phyloP scores from a whole-genome alignment of 2,797 vertebrate species.

The Myripristis jacobus region DNA sequence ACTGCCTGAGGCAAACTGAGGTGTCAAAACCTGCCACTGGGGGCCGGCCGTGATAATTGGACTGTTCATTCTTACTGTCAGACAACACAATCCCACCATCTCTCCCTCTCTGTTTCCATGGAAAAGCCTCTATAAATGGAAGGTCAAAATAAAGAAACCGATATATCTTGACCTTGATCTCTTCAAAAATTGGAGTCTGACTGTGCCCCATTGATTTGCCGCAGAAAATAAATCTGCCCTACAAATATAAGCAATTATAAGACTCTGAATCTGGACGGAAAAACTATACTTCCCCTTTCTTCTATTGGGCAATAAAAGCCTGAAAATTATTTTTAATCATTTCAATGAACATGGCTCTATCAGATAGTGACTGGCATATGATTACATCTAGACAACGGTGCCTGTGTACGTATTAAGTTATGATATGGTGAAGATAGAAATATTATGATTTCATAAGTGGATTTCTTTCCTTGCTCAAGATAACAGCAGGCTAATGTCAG shows the following conservation, averaged over 20 bases:
- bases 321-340: background rate
- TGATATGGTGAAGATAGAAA: too few species aligned
- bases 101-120: conserved; percentile 1
- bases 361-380: background rate
- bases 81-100: background rate
- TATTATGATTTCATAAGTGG: background rate
- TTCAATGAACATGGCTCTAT: background rate
- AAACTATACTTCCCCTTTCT: background rate
- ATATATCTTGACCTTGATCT: background rate
- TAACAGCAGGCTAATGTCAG: conserved; percentile 7
- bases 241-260: background rate
- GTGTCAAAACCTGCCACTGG: conserved; percentile 40
- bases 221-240: background rate
- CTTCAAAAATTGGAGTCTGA: conserved; percentile 3
- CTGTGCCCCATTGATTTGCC: background rate
- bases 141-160: conserved; percentile 4
- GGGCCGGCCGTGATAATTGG: background rate
- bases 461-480: background rate
- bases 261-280: background rate
- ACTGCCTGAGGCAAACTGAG: conserved; percentile 28
- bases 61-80: conserved; percentile 18
- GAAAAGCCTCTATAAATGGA: conserved; percentile 18
- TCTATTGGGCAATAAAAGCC: background rate
- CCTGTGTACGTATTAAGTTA: too few species aligned
- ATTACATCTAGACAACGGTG: background rate